A percentile compares a stretch with the other conserved stretches of the same genome.
phyloP scores from a whole-genome alignment of 2,797 vertebrate genomes.

The Mionectes olivaceus region DNA sequence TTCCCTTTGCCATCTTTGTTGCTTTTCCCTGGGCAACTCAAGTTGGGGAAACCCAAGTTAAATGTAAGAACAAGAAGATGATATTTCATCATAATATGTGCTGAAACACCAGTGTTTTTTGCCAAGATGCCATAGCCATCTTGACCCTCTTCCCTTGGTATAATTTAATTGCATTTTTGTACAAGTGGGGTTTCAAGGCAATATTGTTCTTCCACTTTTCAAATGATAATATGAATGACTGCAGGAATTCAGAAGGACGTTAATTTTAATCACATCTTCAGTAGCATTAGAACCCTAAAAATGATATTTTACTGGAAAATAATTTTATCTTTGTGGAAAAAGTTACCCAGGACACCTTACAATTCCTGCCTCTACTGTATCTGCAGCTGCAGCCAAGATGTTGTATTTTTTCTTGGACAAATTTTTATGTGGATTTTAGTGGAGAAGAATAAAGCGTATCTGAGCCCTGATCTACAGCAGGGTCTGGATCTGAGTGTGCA shows the following conservation, averaged over 20 bases:
- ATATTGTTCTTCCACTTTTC: not conserved
- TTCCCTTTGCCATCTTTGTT: not conserved
- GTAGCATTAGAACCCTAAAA: not conserved
- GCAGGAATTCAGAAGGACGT: not conserved
- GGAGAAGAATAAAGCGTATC: not conserved
- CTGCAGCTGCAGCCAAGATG: not conserved
- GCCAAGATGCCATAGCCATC: not conserved
- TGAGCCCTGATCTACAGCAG: not conserved
- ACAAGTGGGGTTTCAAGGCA: not conserved
- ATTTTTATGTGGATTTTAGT: not conserved
- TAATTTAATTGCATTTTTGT: not conserved
- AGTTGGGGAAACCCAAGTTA: not conserved
- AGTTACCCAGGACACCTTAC: not conserved
- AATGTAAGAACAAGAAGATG: not conserved
- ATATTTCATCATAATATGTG: not conserved
- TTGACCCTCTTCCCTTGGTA: rapidly evolving
- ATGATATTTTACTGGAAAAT: not conserved
- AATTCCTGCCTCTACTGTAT: not conserved
- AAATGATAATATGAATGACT: not conserved
- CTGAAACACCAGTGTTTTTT: not conserved
- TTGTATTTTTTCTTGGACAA: not conserved
- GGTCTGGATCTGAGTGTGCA: not conserved
- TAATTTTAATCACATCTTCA: not conserved
- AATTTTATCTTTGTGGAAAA: not conserved
- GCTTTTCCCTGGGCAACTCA: too few species aligned